phyloP scores from a whole-genome alignment of 2,797 vertebrate species.

The Danionella dracula region DNA sequence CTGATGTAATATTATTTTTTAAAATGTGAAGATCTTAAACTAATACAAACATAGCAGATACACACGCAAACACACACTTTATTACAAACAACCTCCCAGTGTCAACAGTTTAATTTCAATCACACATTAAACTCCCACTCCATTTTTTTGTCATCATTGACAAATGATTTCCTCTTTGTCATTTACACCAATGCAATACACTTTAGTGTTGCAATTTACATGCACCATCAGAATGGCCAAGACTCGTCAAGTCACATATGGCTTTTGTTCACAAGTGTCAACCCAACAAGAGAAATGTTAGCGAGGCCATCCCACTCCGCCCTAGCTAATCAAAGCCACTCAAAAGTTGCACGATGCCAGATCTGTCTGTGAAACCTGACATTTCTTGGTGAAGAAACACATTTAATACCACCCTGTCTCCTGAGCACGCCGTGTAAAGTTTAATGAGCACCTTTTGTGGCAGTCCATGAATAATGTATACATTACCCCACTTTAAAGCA shows the following conservation, averaged over 20 bases:
- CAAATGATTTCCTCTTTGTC: conserved; percentile 23
- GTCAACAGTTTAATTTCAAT: conserved; percentile 11
- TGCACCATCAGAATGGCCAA: conserved; percentile 13
- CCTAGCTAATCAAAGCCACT: conserved; percentile 61
- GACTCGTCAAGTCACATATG: conserved; percentile 19
- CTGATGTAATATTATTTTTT: no score
- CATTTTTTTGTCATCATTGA: background rate
- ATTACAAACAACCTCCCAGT: conserved; percentile 19
- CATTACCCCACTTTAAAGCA: conserved; percentile 68
- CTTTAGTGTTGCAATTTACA: conserved; percentile 30
- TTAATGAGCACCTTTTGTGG: conserved; percentile 77
- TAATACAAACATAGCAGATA: background rate
- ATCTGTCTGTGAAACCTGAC: conserved; percentile 63
- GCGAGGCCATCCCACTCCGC: conserved; percentile 3
- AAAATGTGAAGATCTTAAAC: no score
- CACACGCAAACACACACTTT: conserved; percentile 14
- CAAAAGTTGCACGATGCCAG: conserved; percentile 38
- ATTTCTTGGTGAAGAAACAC: conserved; percentile 65
- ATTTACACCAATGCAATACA: conserved; percentile 40
- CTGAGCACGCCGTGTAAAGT: conserved; percentile 67
- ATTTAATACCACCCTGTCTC: conserved; percentile 66
- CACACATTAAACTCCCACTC: background rate
- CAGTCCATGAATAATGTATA: conserved; percentile 78
- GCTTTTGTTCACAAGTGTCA: conserved; percentile 27
- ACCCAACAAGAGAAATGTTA: conserved; percentile 28